Base-by-base conservation (phyloP, 2,888 invertebrate genomes). In the Spodoptera littoralis region DNA sequence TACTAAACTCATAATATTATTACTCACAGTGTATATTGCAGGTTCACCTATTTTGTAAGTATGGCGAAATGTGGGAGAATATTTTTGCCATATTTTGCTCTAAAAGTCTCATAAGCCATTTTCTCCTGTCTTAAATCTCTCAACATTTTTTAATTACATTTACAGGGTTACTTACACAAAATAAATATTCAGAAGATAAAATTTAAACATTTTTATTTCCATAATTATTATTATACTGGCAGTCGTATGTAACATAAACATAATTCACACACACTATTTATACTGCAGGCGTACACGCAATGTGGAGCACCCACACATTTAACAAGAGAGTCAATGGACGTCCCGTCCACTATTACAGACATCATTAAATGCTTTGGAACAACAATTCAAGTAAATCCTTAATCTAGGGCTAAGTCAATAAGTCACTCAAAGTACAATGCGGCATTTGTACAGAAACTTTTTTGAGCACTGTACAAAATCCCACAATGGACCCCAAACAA, bases 281-380 rank as follows among this genome's bases (percentile, higher is more conserved):
- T 60, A 73, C 69, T 51, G 72, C 65, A 73, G 71, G 64, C 70
- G 69, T 65, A 42, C 71, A 65, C 51, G 6, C 43, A 12, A 13
- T 22, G 63, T 68, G 59, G 60, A 58, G 67, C 62, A 65, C 51
- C 48, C 59, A 72, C 70, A 81, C 70, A 71, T 71, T 71, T 77
- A 64, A 73, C 60, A 70, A 84, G 81, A 87, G 82, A 85, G 77
- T 71, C 65, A 72, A 67, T 60, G 65, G 79, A 76, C 61, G 65
- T 72, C 65, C 47, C 60, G 36, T 66, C 57, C 49, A 62, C 62
- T 48, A 71, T 55, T 69, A 77, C 62, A 75, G 47, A 69, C 46
- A 62, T 50, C 56, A 61, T 73, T 90, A 91, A 91, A 92, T 91
- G 91, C 91, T 88, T 88, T 87, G 85, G 85, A 86, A 88, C 84